Base-by-base conservation (phyloP, 2,113 vertebrate genomes). In the Phrynosoma platyrhinos region DNA sequence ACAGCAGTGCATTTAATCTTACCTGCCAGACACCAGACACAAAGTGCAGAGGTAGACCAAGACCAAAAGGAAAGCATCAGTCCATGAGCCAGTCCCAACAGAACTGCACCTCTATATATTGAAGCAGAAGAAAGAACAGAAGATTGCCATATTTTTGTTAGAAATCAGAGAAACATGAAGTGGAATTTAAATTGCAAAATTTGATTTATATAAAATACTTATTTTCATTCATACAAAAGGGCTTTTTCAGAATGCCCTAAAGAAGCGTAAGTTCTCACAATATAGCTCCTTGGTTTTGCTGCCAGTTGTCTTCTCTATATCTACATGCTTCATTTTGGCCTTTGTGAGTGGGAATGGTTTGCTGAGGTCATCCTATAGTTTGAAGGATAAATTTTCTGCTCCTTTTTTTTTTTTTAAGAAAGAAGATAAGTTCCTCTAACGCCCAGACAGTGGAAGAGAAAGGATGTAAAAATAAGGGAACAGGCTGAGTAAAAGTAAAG, bases 51-150 rank as follows among this genome's bases (percentile, higher is more conserved):
- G 62, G 75, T 85, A 91, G 94, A 93, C 94, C 90, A 94, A 66
- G 88, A 94, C 94, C 94, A 94, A 93, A 95, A 96, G 32, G 95
- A 95, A 83, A 96, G 91, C 95, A 95, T 94, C 74, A 94, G 75
- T 55, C 95, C 95, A 88, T 95, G 90, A 90, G 95, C 93, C 85
- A 96, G 78, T 21, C 92, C 87, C 80, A 95, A 81, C 9, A 96
- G 84, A 91, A 96, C 84, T 12, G 85, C 90, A 93, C 94, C 95
- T 77, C 95, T 96, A 88, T 88, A 25, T 47, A 36, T 88, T 79
- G 82, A 86, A 1, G 87, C 71, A 7, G 7, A 87, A 89, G 71
- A 78, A 84, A n/a, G 80, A 92, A 91, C n/a, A 2, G n/a, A 9
- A 5, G 0, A 86, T 12, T 83, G 86, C 47, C 72, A n/a, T 1